phyloP scores from a whole-genome alignment of 2,888 invertebrate species.

The Mystacides longicornis region DNA sequence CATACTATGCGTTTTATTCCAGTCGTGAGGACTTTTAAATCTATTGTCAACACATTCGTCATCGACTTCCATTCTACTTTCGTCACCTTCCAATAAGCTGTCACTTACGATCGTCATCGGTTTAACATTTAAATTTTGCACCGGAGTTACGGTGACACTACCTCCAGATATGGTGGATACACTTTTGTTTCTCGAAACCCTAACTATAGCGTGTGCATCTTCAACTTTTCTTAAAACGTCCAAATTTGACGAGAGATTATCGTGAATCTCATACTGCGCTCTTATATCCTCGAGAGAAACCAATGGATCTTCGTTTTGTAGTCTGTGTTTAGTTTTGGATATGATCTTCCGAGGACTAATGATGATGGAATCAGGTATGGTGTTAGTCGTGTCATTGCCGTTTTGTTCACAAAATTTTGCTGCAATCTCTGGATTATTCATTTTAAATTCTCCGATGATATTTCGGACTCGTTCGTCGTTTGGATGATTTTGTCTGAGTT shows the following conservation, averaged over 20 bases:
- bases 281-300: not conserved
- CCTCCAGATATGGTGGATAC: not conserved
- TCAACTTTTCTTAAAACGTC: not conserved
- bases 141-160: not conserved
- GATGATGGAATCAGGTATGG: not conserved
- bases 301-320: slow-evolving; percentile 12
- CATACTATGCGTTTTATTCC: not conserved
- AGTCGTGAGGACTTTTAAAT: not conserved
- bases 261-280: not conserved
- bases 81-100: not conserved
- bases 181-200: not conserved
- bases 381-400: not conserved
- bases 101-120: not conserved
- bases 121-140: not conserved
- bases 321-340: not conserved
- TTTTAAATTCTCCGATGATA: slow-evolving; percentile 33
- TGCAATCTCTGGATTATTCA: not conserved
- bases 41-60: not conserved
- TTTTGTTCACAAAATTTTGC: not conserved
- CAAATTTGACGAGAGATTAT: too few relatives aligned
- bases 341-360: not conserved
- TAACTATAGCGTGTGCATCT: not conserved
- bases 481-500: slow-evolving; percentile 32
- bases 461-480: slow-evolving; percentile 28
- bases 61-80: not conserved